Evolutionary conservation across 2,113 vertebrate species (phyloP).

Genomic region (Notothenia rossii): DNA sequence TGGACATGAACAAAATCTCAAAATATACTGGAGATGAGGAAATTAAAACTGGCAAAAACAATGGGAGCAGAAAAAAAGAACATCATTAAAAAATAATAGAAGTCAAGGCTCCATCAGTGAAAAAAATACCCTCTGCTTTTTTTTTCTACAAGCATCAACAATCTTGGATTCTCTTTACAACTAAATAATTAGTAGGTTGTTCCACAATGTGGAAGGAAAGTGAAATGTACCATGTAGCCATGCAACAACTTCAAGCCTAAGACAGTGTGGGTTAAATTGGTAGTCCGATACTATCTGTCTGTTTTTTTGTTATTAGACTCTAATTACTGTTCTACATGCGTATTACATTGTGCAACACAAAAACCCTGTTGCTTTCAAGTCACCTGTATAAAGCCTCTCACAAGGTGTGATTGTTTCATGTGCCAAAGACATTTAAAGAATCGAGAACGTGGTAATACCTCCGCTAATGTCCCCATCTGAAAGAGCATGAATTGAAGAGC

Average conservation of each 20-base stretch:
- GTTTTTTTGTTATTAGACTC: not conserved
- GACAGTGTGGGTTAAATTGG: no score
- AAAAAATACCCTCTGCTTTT: not conserved
- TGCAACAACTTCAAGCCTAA: no score
- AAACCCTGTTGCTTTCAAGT: not conserved
- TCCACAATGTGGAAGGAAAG: not conserved
- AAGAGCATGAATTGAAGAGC: not conserved
- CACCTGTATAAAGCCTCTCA: not conserved
- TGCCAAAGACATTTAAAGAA: constrained; percentile 41
- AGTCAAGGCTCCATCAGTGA: not conserved
- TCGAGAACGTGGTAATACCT: not conserved
- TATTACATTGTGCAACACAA: not conserved
- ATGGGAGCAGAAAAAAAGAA: not conserved
- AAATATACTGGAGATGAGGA: no score
- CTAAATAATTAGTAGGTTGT: not conserved
- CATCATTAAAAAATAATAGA: constrained; percentile 4
- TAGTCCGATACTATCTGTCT: not conserved
- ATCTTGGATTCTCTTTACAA: not conserved
- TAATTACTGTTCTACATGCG: not conserved
- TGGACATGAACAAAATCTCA: no score
- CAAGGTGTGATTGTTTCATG: constrained; percentile 7
- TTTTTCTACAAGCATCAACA: not conserved
- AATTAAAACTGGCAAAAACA: constrained; percentile 14
- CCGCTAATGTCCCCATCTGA: not conserved
- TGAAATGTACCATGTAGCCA: no score